Percentiles rank a stretch among this genome's conserved stretches.
Evolutionary conservation across 1,140 invertebrate species (phyloP).

Genomic region (Drosophila sp.): DNA sequence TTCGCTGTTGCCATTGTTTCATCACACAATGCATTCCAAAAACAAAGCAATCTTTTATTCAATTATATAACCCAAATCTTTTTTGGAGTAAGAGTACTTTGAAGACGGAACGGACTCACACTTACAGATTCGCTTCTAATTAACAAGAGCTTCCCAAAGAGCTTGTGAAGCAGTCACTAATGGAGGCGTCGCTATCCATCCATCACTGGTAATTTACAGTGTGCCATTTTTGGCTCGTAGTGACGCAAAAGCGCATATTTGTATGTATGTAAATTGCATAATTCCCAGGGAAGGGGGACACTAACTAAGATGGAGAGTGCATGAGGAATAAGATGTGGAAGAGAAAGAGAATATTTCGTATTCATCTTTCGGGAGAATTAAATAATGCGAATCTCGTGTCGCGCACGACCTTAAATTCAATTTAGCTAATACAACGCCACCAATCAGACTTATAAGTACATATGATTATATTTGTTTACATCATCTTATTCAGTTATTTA

Average conservation of each 20-base stretch:
- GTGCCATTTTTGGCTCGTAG: slow-evolving; percentile 69
- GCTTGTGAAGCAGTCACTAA: slow-evolving; percentile 54
- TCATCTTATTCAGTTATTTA: slow-evolving; percentile 18
- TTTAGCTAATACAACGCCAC: slow-evolving; percentile 58
- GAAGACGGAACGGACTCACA: neutral
- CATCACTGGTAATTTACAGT: slow-evolving; percentile 34
- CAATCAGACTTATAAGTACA: slow-evolving; percentile 21
- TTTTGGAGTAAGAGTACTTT: slow-evolving; percentile 34
- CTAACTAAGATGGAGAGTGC: neutral
- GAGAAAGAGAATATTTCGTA: slow-evolving; percentile 9
- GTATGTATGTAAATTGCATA: slow-evolving; percentile 49
- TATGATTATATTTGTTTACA: slow-evolving; percentile 59
- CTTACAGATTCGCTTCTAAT: slow-evolving; percentile 44
- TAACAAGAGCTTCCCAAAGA: slow-evolving; percentile 47
- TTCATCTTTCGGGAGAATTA: slow-evolving; percentile 43
- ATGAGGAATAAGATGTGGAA: neutral
- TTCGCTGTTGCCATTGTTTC: slow-evolving; percentile 32
- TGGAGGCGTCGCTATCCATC: slow-evolving; percentile 56
- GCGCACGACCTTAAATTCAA: slow-evolving; percentile 78
- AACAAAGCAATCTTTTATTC: slow-evolving; percentile 43
- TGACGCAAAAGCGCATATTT: slow-evolving; percentile 51
- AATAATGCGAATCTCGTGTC: slow-evolving; percentile 76
- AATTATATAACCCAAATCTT: slow-evolving; percentile 10
- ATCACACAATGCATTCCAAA: slow-evolving; percentile 28
- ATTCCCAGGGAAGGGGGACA: slow-evolving; percentile 17